Base-by-base conservation (phyloP, 2,113 vertebrate species). In the Ursus arctos region DNA sequence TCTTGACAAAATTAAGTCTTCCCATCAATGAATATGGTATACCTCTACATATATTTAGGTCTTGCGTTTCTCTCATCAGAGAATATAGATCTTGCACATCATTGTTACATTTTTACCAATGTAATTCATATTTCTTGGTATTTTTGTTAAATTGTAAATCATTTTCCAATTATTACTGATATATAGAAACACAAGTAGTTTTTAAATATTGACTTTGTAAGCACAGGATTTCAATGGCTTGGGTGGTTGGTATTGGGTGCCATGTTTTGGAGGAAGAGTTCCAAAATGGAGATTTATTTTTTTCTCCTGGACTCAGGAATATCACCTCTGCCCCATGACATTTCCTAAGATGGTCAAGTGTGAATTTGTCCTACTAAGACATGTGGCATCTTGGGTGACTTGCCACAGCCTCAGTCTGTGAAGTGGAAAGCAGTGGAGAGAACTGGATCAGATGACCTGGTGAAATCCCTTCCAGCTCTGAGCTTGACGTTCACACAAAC, bases 61-160 rank as follows among this genome's bases (percentile, higher is more conserved):
- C 85, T 83, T 84, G n/a, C 51, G 65, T 94, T 94, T 94, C 28
- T 94, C 11, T 89, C 36, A 31, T 67, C 28, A 40, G 22, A 93
- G 22, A 40, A 22, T 87, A 43, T 1, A 86, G 13, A 26, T 84
- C 69, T 77, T 63, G 10, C 6, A 5, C 7, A 4, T 67, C 92
- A 4, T 69, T 82, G 26, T 88, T 96, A 72, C 55, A 36, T 74
- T 72, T 88, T 31, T 40, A 21, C 28, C 4, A 33, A 1, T 11
- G 26, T 43, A 28, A 57, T 92, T 79, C 21, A 69, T 16, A 18
- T 57, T 94, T 85, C 57, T 74, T 55, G 3, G 43, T 80, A 13
- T 33, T 85, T 0, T 53, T 84, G 7, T 65, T 65, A 63, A 76
- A 31, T 72, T 53, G 7, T 71, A 61, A 71, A 86, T 79, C 4